These are phyloP conservation scores for Notiomystis cincta DNA, from an alignment of 2,113 vertebrate species.

Conservation along the genomic window DNA sequence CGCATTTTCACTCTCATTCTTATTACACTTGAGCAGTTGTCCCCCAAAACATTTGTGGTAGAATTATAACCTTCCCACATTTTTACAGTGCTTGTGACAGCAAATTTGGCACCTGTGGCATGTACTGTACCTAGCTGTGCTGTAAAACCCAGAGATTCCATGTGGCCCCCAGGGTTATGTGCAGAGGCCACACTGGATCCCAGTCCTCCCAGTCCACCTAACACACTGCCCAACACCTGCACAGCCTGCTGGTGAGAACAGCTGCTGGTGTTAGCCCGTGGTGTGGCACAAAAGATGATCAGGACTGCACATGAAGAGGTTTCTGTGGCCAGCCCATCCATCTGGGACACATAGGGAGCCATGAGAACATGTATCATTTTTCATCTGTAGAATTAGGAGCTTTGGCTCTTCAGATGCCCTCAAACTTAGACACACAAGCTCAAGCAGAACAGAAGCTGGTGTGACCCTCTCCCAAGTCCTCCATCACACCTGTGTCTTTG, in stretches of 20 bases:
- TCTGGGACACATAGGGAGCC: not conserved
- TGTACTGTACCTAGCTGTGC: not conserved
- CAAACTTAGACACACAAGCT: not conserved
- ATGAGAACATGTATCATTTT: fast-evolving
- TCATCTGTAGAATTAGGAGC: not conserved
- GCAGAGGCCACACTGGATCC: not conserved
- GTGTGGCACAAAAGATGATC: not conserved
- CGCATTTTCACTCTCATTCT: not conserved
- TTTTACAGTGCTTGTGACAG: not conserved
- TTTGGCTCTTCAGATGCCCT: not conserved
- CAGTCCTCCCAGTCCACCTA: not conserved
- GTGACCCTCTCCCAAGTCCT: not conserved
- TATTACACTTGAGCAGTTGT: not conserved
- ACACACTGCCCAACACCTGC: fast-evolving
- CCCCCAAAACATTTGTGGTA: not conserved
- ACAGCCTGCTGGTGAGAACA: fast-evolving
- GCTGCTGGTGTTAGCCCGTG: not conserved
- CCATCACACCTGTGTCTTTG: not conserved
- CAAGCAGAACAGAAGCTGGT: not conserved
- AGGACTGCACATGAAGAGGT: fast-evolving
- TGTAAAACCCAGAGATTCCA: too few species aligned
- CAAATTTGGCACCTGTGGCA: fast-evolving
- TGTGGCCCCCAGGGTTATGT: not conserved
- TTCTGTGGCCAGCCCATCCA: not conserved
- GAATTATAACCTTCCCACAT: not conserved